These are phyloP conservation scores for Norana najaformis DNA, from an alignment of 2,888 invertebrate species.

Conservation along the genomic window DNA sequence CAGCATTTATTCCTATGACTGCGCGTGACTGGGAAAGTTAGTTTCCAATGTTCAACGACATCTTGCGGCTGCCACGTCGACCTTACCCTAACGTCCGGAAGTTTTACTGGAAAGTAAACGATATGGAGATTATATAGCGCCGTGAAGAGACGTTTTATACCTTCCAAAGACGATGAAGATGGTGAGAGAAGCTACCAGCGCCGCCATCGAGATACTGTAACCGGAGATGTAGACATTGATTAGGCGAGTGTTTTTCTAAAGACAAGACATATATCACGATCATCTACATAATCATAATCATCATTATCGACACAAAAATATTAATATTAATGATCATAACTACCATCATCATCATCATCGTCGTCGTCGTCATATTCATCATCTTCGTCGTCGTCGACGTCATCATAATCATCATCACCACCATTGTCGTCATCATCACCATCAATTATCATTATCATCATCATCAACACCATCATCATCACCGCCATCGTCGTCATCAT, in stretches of 20 bases:
- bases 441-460: background rate
- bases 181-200: background rate
- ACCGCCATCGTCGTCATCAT: background rate
- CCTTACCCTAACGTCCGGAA: too few species aligned
- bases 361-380: background rate
- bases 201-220: background rate
- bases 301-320: background rate
- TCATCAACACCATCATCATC: background rate
- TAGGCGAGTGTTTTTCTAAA: slow-evolving; percentile 1
- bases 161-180: slow-evolving; percentile 19
- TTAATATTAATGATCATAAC: background rate
- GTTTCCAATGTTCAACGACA: too few species aligned
- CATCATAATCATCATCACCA: background rate
- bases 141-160: background rate
- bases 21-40: too few species aligned
- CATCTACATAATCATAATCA: background rate
- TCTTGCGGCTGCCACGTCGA: too few species aligned
- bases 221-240: background rate
- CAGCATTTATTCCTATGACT: too few species aligned
- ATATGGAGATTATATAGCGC: too few species aligned
- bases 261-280: background rate
- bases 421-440: background rate
- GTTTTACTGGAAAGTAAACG: background rate
- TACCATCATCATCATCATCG: background rate
- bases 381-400: background rate